Conservation (phyloP, 2,888 invertebrate species). For the Notodromas monacha region DNA sequence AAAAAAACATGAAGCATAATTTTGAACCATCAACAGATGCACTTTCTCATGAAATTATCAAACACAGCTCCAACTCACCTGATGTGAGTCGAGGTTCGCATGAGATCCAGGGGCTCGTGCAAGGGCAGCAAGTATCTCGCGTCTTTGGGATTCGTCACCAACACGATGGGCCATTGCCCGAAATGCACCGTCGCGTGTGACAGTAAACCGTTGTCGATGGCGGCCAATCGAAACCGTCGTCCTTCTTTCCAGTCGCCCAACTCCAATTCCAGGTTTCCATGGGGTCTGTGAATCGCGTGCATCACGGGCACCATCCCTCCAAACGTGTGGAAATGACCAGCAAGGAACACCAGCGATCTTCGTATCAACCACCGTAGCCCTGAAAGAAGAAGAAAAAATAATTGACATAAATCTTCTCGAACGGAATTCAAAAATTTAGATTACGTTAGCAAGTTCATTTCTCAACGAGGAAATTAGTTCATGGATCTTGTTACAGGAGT, state of each 20-base stretch:
- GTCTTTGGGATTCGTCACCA: constrained; percentile 71
- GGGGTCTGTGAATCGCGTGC: constrained; percentile 52
- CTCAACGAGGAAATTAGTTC: no score
- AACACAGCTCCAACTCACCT: no score
- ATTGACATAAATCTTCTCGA: no score
- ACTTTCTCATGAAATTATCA: constrained; percentile 10
- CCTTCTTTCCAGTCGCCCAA: constrained; percentile 73
- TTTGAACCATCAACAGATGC: no score
- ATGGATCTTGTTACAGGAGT: no score
- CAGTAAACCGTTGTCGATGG: constrained; percentile 59
- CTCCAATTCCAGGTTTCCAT: constrained; percentile 53
- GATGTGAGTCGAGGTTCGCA: constrained; percentile 37
- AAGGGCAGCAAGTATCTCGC: constrained; percentile 33
- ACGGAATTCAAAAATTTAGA: no score
- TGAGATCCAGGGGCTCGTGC: constrained; percentile 32
- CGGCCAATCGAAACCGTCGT: constrained; percentile 40
- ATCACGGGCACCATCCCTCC: constrained; percentile 42
- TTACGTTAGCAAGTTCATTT: no score
- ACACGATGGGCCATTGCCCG: constrained; percentile 39
- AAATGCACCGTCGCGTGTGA: constrained; percentile 46
- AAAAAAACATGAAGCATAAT: no score
- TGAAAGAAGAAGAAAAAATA: no score
- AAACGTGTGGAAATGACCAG: constrained; percentile 61
- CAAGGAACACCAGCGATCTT: constrained; percentile 38
- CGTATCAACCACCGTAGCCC: constrained; percentile 22